Evolutionary conservation across 2,113 vertebrate genomes (phyloP), one percentile per base, ranked within the genome.

Genomic region (Halcyon malimbica): DNA sequence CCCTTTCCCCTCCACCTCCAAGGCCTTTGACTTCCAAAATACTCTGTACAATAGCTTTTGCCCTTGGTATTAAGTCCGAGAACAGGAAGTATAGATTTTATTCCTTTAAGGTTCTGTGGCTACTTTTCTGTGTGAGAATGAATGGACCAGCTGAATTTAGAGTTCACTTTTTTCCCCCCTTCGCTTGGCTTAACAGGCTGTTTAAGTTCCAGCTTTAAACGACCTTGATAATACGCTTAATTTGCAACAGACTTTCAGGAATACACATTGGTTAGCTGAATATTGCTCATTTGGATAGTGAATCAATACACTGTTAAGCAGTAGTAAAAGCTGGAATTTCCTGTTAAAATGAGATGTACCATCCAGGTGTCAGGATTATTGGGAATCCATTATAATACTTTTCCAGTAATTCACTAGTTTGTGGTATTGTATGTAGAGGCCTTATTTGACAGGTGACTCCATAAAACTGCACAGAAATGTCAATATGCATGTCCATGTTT

Each of bases 11-110:
- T 97, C 96, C 94, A 97, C 87, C 65, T 97, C 91, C 80, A 96
- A 95, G 96, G 96, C 93, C 94, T 94, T 96, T 95, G 94, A 96
- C 95, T 97, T 96, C 93, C 91, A 97, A 96, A 97, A 93, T 94
- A 93, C 37, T 93, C 68, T 23, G n/a, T 95, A 67, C 64, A 44
- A 67, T 94, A 94, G 95, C 91, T 96, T 97, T 96, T 96, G 93
- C 96, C 95, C 94, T 94, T 95, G 94, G 83, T 95, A 92, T 83
- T 97, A 77, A 96, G 84, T 96, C 94, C 7, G 9, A 94, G 89
- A 95, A 94, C 79, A 91, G 82, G 87, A 96, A 94, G 83, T 82
- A 73, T 86, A 90, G 96, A 93, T 93, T 96, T 92, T 96, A 93
- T 87, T 97, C 93, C 92, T 91, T 96, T 96, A 93, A 92, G 57